phyloP scores from a whole-genome alignment of 2,888 invertebrate genomes.

The Polydrusus cervinus region DNA sequence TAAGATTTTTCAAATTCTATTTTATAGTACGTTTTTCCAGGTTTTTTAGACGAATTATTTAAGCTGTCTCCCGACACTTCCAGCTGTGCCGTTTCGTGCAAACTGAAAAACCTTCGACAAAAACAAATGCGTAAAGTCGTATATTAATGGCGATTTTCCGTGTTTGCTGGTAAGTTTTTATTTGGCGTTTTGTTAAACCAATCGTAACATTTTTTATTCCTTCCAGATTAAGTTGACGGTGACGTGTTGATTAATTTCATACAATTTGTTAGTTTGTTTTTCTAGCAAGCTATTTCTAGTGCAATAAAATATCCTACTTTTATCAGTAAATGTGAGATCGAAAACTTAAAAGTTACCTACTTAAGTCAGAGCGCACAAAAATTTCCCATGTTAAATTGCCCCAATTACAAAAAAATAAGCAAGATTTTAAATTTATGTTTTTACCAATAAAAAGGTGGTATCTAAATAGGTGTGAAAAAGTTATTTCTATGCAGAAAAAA shows the following conservation, averaged over 20 bases:
- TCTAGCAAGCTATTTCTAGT: neutral
- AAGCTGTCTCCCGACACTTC: neutral
- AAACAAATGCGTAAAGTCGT: neutral
- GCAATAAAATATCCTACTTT: too few relatives aligned
- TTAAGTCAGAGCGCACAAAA: too few relatives aligned
- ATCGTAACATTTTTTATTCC: neutral
- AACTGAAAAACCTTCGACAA: slow-evolving; percentile 18
- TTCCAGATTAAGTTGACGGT: neutral
- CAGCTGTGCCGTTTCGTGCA: slow-evolving; percentile 20
- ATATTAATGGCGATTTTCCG: slow-evolving; percentile 18
- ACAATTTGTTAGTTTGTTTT: neutral
- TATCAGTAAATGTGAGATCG: too few relatives aligned
- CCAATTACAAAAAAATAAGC: too few relatives aligned
- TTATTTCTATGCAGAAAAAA: too few relatives aligned
- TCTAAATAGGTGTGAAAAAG: too few relatives aligned
- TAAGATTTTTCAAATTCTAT: neutral
- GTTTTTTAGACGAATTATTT: slow-evolving; percentile 10
- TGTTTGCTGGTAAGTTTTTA: neutral
- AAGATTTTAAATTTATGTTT: too few relatives aligned
- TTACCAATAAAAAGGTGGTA: too few relatives aligned
- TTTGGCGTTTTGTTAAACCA: slow-evolving; percentile 17
- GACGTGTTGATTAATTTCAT: slow-evolving; percentile 12
- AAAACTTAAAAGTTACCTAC: too few relatives aligned
- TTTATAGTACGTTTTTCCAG: neutral
- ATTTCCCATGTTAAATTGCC: too few relatives aligned